Evolutionary conservation across 1,140 invertebrate genomes (phyloP).

Genomic region (Pseudomyrmex concolor): DNA sequence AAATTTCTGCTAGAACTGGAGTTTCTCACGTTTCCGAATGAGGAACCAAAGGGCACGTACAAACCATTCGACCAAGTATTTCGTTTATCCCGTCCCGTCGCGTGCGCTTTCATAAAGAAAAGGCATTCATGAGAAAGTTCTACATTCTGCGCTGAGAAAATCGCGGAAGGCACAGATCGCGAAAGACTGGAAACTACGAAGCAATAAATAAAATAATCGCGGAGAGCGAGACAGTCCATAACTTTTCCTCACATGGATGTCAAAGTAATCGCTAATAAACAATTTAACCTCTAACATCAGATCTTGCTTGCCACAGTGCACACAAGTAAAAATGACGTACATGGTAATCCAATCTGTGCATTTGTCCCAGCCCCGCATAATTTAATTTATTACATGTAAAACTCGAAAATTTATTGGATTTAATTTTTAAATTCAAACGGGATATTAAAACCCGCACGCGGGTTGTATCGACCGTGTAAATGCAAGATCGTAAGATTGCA

Average conservation of each 20-base stretch:
- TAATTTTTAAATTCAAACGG: neutral
- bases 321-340: conserved; percentile 16
- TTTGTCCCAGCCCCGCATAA: neutral
- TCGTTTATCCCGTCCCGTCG: neutral
- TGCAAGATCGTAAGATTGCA: neutral
- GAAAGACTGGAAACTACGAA: conserved; percentile 36
- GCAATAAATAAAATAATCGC: conserved; percentile 38
- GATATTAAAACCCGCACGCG: neutral
- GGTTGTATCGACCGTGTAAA: neutral
- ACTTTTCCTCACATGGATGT: conserved; percentile 24
- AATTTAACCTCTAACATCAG: conserved; percentile 33
- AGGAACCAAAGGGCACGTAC: conserved; percentile 49
- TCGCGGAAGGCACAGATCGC: conserved; percentile 22
- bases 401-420: conserved; percentile 15
- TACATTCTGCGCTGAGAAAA: conserved; percentile 41
- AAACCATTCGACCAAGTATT: conserved; percentile 17
- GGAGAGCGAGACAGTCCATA: conserved; percentile 34
- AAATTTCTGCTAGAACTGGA: conserved; percentile 20
- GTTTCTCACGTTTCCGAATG: conserved; percentile 47
- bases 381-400: conserved; percentile 19
- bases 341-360: conserved; percentile 1
- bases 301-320: neutral
- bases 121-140: conserved; percentile 53
- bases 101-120: conserved; percentile 19
- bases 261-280: conserved; percentile 33